phyloP scores from a whole-genome alignment of 2,797 vertebrate species.

The Labroides dimidiatus region DNA sequence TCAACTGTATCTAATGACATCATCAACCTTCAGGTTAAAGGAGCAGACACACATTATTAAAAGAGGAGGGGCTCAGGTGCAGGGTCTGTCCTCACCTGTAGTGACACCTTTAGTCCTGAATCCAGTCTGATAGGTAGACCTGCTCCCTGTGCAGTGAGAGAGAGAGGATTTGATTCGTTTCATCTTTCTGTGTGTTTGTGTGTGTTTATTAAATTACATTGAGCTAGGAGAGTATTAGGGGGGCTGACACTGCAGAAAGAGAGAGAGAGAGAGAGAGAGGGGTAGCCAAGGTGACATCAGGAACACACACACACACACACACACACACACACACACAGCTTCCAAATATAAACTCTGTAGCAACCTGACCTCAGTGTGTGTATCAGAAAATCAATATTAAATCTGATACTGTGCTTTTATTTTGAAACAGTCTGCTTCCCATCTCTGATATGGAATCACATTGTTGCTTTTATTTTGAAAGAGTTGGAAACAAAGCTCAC shows the following conservation, averaged over 20 bases:
- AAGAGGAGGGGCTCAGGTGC: not conserved
- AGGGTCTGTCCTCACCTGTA: not conserved
- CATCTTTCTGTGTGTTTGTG: not conserved
- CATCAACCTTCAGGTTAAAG: not conserved
- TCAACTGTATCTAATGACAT: not conserved
- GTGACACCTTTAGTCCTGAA: no score
- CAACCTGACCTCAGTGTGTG: not conserved
- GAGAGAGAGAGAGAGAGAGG: no score
- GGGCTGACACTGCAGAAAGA: no score
- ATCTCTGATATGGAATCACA: no score
- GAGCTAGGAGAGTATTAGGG: no score
- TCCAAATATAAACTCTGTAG: no score
- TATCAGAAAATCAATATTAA: not conserved
- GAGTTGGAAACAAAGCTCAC: fast-evolving
- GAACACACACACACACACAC: no score
- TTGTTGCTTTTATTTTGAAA: not conserved
- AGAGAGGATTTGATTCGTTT: no score
- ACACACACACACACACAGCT: no score
- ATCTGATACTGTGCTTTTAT: not conserved
- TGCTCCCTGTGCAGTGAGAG: not conserved
- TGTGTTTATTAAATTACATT: not conserved
- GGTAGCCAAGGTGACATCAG: no score
- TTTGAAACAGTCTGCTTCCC: not conserved
- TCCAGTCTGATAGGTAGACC: no score
- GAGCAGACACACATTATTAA: no score